Evolutionary conservation across 2,888 invertebrate species (phyloP), one percentile per base, ranked within the genome.

Genomic region (Pherbina coryleti): DNA sequence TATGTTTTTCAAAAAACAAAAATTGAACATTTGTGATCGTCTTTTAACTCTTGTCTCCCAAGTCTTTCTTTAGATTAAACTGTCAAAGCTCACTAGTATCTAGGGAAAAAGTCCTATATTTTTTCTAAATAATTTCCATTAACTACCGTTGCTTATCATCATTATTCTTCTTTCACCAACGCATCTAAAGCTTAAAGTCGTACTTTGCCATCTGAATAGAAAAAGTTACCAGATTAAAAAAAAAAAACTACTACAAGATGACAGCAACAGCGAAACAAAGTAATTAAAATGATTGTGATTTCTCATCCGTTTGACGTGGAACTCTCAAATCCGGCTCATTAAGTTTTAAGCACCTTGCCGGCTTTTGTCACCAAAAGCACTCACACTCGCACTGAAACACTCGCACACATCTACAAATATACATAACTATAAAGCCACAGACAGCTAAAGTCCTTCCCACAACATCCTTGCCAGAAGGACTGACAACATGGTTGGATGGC

Each of bases 281-380:
- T 76, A 76, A 76, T 76, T 70, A 70, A 76, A 69, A 70, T 69
- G 69, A 76, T 76, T 76, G 76, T 60, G 57, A 70, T 57, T 76
- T 75, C 60, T 57, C 75, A 57, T 57, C 28, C 49, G 17, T 53
- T 53, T 55, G 60, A 28, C n/a, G 49, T 28, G 19, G 49, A 17
- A 25, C 28, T 44, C 44, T 62, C 62, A n/a, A 73, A 73, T 73
- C 49, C 62, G 62, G 57, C 62, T 73, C 62, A 73, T 73, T 73
- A 73, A 62, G 49, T 62, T 73, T 60, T 73, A 73, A 73, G 60
- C 72, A 72, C 57, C 64, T 70, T 70, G 70, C 55, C 62, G 62
- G 73, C 73, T 73, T 73, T 62, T 49, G 62, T 62, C 73, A 49
- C 62, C 34, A 11, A 25, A n/a, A 19, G n/a, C 67, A 49, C 44